Evolutionary conservation across 2,797 vertebrate species (phyloP), one percentile per base, ranked within the genome.

Genomic region (Chaenodraco wilsoni): DNA sequence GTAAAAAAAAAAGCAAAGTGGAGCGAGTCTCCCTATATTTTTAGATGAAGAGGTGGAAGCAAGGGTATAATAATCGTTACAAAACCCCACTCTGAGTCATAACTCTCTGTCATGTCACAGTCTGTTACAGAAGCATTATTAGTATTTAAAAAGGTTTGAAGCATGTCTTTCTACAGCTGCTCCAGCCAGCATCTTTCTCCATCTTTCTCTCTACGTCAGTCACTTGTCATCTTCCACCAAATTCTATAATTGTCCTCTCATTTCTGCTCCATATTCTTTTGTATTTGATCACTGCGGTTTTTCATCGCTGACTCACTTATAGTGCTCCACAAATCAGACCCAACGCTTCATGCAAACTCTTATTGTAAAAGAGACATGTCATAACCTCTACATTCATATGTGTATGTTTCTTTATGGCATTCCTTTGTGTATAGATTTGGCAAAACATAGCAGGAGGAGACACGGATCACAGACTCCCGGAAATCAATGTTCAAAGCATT

Each of bases 241-340:
- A 62, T 50, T 48, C 54, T 44, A 69, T 74, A 3, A 44, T 65
- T 78, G 64, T 27, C 67, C 64, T 45, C 65, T 69, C 58, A 56
- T 52, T 55, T 61, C 43, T 76, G 50, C 78, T 78, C 55, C 13
- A 62, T 76, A 89, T 86, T 88, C 82, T 77, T 84, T 69, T 65
- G 68, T 27, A 65, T 86, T 70, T 73, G 63, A 76, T 88, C 78
- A 65, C 61, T 27, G 69, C 65, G 37, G 67, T 84, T 85, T 74
- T 84, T 87, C 75, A 81, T 86, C 79, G 65, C 65, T 49, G 52
- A n/a, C 50, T 80, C 66, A 15, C 48, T 76, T 74, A 14, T 79
- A 45, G 13, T 68, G 68, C 52, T 68, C 45, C 58, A 48, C 52
- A 84, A 84, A 66, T 74, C 59, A 27, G 23, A 27, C 68, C 74